A percentile compares a stretch with the other conserved stretches of the same genome.
These are phyloP conservation scores for Leuciscus waleckii DNA, from an alignment of 2,797 vertebrate genomes.

Conservation along the genomic window DNA sequence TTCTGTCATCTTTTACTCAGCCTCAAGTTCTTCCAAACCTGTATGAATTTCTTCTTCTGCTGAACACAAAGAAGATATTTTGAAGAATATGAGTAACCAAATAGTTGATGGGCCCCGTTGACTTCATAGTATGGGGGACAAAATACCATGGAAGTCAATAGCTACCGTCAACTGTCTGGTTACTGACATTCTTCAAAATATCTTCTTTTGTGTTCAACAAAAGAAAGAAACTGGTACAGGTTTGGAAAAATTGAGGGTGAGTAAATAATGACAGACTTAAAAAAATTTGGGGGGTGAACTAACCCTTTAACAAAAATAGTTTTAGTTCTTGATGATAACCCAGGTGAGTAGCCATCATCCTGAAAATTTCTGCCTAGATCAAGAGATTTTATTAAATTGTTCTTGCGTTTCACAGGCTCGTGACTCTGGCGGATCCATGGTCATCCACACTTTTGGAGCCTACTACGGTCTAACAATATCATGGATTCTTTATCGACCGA, in stretches of 20 bases:
- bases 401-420: constrained; percentile 74
- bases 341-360: neutral
- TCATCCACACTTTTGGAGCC: constrained; percentile 92
- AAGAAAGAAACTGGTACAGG: neutral
- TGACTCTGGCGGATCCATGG: constrained; percentile 96
- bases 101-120: neutral
- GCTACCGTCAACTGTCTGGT: neutral
- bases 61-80: neutral
- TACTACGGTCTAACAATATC: constrained; percentile 94
- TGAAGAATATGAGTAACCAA: neutral
- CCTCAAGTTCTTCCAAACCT: neutral
- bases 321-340: neutral
- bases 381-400: neutral
- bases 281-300: neutral
- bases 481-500: constrained; percentile 89
- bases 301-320: neutral
- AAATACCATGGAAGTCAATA: too few relatives aligned
- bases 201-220: too few relatives aligned
- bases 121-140: neutral
- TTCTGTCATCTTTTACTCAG: neutral
- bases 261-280: neutral
- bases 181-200: too few relatives aligned
- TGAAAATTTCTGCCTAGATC: neutral
- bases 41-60: neutral
- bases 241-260: neutral